Conservation (phyloP, 23 tunicate species). For the Trididemnum nubilum region DNA sequence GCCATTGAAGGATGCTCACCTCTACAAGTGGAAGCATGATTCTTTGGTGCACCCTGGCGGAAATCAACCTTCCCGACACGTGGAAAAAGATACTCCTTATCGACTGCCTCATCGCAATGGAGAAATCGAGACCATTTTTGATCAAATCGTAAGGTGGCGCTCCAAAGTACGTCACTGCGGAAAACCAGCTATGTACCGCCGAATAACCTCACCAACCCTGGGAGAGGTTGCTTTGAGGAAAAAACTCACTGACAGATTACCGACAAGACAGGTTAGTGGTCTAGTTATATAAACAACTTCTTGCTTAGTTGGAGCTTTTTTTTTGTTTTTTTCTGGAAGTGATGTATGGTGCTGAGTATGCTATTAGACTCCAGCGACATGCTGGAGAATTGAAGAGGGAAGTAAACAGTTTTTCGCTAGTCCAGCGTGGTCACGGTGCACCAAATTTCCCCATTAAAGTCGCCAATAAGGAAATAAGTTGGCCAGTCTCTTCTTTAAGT, state of each 20-base stretch:
- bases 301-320: too few species aligned
- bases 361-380: too few species aligned
- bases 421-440: too few species aligned
- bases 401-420: too few species aligned
- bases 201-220: conserved; percentile 80
- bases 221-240: conserved; percentile 76
- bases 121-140: conserved; percentile 39
- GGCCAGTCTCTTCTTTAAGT: too few species aligned
- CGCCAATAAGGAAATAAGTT: too few species aligned
- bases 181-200: conserved; percentile 71
- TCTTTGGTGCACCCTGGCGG: background rate
- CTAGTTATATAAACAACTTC: too few species aligned
- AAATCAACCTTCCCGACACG: background rate
- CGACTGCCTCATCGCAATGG: conserved; percentile 5
- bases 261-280: conserved; percentile 79
- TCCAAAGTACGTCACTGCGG: conserved; percentile 67
- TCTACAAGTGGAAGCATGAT: conserved; percentile 34
- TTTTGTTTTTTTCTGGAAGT: too few species aligned
- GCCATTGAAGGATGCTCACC: conserved; percentile 26
- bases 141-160: conserved; percentile 66
- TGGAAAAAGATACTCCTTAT: background rate
- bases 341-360: too few species aligned
- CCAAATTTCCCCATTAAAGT: too few species aligned
- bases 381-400: too few species aligned
- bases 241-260: conserved; percentile 81